Percentiles rank a stretch among this genome's conserved stretches.
Conservation (phyloP, 2,113 vertebrate species). For the Nothobranchius kuhntae region DNA sequence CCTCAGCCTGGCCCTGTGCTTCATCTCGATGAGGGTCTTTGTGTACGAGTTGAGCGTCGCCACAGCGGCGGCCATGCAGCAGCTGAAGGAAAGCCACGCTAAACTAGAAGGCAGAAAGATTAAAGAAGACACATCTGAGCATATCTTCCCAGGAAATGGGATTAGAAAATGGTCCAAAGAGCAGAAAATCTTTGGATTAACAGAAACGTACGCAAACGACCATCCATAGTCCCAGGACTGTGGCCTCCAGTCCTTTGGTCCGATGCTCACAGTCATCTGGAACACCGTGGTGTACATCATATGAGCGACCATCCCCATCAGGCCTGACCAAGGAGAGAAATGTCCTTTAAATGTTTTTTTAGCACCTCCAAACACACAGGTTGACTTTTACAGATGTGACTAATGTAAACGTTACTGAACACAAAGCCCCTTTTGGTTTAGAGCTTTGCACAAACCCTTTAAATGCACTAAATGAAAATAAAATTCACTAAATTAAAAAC, state of each 20-base stretch:
- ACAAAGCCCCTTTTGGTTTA: too few species aligned
- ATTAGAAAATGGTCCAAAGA: too few species aligned
- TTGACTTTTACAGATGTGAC: too few species aligned
- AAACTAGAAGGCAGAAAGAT: constrained; percentile 62
- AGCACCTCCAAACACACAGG: too few species aligned
- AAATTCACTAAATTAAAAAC: too few species aligned
- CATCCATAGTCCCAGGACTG: constrained; percentile 88
- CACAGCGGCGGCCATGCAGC: constrained; percentile 85
- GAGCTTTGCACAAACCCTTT: too few species aligned
- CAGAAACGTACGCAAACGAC: constrained; percentile 72
- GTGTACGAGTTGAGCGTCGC: constrained; percentile 86
- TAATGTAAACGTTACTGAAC: too few species aligned
- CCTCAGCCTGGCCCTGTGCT: constrained; percentile 73
- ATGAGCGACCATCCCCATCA: constrained; percentile 85
- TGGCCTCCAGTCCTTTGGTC: constrained; percentile 85
- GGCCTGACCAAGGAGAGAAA: constrained; percentile 53
- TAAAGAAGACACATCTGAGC: neutral
- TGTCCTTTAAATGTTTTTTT: neutral
- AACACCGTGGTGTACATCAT: constrained; percentile 91
- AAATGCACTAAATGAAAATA: too few species aligned
- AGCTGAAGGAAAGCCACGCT: constrained; percentile 86
- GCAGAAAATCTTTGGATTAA: neutral
- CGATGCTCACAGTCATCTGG: constrained; percentile 87
- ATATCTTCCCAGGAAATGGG: neutral
- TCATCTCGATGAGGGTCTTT: constrained; percentile 84